Conservation (phyloP, 2,113 vertebrate genomes). For the Malurus cyaneus region DNA sequence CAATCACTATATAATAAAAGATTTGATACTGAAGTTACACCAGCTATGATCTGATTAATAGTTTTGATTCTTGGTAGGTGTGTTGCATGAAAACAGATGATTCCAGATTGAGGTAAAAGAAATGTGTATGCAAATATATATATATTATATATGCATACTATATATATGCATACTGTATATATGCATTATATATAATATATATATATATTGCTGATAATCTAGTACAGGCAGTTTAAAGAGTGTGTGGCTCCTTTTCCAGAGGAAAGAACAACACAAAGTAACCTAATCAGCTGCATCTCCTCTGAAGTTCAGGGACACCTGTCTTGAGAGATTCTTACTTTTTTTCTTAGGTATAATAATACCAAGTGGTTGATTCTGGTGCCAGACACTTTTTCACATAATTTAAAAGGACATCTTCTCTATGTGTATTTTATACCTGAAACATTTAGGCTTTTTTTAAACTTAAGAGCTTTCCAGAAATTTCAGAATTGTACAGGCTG, state of each 20-base stretch:
- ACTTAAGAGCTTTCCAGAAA: constrained; percentile 46
- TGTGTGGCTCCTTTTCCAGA: background rate
- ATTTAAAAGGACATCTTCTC: constrained; percentile 52
- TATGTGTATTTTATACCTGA: constrained; percentile 57
- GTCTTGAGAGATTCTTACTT: background rate
- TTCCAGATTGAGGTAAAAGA: constrained; percentile 36
- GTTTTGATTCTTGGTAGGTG: constrained; percentile 19
- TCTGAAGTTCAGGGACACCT: constrained; percentile 45
- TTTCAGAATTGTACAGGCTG: constrained; percentile 48
- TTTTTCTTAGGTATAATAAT: constrained; percentile 37
- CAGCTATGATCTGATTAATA: constrained; percentile 47
- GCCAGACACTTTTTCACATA: constrained; percentile 60
- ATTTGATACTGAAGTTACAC: constrained; percentile 43
- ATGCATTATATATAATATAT: background rate
- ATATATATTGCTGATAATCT: constrained; percentile 43
- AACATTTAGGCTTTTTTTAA: constrained; percentile 56
- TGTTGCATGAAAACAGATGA: constrained; percentile 42
- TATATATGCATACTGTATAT: background rate
- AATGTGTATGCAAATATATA: background rate
- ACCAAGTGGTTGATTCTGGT: constrained; percentile 48
- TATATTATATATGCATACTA: background rate
- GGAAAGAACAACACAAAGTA: constrained; percentile 4
- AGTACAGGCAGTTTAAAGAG: constrained; percentile 1
- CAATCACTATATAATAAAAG: constrained; percentile 1
- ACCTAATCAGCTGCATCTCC: constrained; percentile 11